Evolutionary conservation across 2,797 vertebrate species (phyloP).

Genomic region (Gorsachius magnificus): DNA sequence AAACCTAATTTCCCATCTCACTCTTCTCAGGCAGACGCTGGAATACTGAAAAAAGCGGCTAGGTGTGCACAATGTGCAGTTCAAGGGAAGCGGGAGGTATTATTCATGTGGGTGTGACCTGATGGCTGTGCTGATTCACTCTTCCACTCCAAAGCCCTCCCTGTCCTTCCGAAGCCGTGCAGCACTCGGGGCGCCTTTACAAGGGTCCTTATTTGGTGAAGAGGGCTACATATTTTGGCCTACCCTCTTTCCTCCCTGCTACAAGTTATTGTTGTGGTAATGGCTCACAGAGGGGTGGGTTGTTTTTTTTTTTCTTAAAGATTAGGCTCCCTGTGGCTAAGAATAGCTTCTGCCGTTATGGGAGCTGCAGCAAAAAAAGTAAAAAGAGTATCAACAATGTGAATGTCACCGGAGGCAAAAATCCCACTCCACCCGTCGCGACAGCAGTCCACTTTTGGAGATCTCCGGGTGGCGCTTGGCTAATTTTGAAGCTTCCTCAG

Average conservation of each 20-base stretch:
- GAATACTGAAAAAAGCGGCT: slow-evolving; percentile 59
- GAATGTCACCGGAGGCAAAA: background rate
- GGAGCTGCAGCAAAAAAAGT: slow-evolving; percentile 22
- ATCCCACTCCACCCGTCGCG: background rate
- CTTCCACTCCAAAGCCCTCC: slow-evolving; percentile 58
- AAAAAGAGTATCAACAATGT: background rate
- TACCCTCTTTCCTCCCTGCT: slow-evolving; percentile 42
- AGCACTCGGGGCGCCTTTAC: background rate
- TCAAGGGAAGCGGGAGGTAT: slow-evolving; percentile 67
- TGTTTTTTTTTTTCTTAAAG: background rate
- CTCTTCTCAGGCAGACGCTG: slow-evolving; percentile 11
- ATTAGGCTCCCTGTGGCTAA: slow-evolving; percentile 21
- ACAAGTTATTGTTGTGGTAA: slow-evolving; percentile 62
- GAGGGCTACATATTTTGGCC: slow-evolving; percentile 43
- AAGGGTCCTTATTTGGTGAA: slow-evolving; percentile 66
- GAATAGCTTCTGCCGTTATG: slow-evolving; percentile 37
- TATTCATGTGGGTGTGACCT: slow-evolving; percentile 70
- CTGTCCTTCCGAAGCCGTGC: slow-evolving; percentile 53
- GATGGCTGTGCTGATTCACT: slow-evolving; percentile 60
- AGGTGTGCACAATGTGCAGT: slow-evolving; percentile 60
- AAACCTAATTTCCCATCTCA: slow-evolving; percentile 60
- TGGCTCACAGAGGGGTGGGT: background rate
- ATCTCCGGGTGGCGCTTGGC: background rate
- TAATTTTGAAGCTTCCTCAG: slow-evolving; percentile 4
- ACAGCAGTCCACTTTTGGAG: slow-evolving; percentile 1